Evolutionary conservation across 35 echinoderm and acorn worm species (phyloP).

Genomic region (Ophioderma brevispina): DNA sequence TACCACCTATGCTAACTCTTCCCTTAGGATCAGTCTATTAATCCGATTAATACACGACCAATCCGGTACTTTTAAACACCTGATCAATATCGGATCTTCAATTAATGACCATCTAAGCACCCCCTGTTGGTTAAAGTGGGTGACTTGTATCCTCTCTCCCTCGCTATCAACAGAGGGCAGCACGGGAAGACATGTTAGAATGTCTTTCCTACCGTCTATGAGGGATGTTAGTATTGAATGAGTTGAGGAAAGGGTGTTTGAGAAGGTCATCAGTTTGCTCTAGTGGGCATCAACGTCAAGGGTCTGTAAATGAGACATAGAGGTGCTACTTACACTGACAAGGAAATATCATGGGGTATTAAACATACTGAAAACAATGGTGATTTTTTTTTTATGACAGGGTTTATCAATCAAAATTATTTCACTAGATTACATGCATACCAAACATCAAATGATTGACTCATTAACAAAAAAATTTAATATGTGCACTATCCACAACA

Average conservation of each 20-base stretch:
- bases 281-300: background rate
- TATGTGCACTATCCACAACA: no score
- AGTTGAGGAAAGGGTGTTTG: background rate
- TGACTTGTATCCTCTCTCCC: slow-evolving; percentile 18
- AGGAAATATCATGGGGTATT: no score
- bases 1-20: no score
- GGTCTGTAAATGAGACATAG: background rate
- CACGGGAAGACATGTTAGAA: background rate
- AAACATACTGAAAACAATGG: no score
- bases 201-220: background rate
- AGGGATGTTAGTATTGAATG: slow-evolving; percentile 1
- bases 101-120: slow-evolving; percentile 22
- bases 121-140: slow-evolving; percentile 20
- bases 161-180: background rate
- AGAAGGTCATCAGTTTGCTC: background rate
- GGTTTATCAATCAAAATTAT: no score
- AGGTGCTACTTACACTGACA: background rate
- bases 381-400: no score
- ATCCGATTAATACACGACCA: no score
- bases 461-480: no score
- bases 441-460: no score
- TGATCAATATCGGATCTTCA: background rate
- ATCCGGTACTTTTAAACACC: no score
- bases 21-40: no score
- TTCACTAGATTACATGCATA: no score